These are phyloP conservation scores for Emydura subglobosa DNA, from an alignment of 2,113 vertebrate species.

Conservation along the genomic window DNA sequence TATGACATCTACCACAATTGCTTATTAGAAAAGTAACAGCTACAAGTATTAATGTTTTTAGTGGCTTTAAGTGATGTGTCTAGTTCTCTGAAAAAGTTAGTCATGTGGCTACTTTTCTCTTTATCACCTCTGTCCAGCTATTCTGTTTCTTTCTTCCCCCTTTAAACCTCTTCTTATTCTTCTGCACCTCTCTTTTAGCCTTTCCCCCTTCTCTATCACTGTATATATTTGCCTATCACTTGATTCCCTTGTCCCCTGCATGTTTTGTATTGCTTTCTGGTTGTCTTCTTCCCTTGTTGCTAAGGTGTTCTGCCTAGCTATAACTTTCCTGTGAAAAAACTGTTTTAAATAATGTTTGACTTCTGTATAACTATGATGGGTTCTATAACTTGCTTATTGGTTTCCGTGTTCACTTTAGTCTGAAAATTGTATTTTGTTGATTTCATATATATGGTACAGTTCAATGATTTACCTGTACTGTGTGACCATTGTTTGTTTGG, in stretches of 20 bases:
- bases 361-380: background rate
- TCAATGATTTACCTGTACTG: background rate
- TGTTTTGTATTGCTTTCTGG: background rate
- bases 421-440: slow-evolving; percentile 6
- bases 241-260: background rate
- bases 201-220: background rate
- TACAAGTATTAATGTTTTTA: background rate
- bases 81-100: background rate
- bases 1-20: background rate
- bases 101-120: background rate
- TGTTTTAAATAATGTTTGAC: slow-evolving; percentile 9
- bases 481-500: background rate
- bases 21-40: background rate
- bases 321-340: background rate
- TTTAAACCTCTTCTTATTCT: background rate
- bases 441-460: background rate
- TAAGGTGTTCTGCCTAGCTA: background rate
- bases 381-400: background rate
- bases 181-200: background rate
- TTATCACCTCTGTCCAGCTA: background rate
- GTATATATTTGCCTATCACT: background rate
- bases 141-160: background rate
- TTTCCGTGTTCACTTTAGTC: background rate
- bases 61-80: background rate
- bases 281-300: background rate